A percentile compares a stretch with the other conserved stretches of the same genome.
Conservation (phyloP, 2,797 vertebrate genomes). For the Chaunax sp. region DNA sequence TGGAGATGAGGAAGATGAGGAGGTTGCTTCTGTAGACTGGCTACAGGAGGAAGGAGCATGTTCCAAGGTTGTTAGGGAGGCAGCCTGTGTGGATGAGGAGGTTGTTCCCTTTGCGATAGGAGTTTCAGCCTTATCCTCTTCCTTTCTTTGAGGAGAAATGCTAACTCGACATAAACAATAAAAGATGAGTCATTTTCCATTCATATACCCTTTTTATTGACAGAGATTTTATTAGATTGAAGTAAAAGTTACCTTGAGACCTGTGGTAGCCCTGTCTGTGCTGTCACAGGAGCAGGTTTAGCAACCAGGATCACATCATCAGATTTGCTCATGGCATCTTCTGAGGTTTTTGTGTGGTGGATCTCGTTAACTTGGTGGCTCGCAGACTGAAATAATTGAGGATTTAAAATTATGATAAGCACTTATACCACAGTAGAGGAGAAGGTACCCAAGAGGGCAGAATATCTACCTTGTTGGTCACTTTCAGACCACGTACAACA, state of each 20-base stretch:
- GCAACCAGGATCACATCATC: conserved; percentile 12
- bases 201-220: not conserved
- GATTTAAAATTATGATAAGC: not conserved
- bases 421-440: not conserved
- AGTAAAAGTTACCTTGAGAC: conserved; percentile 65
- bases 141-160: conserved; percentile 36
- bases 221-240: not conserved
- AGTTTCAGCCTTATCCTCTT: conserved; percentile 48
- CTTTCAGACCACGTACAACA: conserved; percentile 90
- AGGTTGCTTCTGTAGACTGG: conserved; percentile 35
- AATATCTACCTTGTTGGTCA: conserved; percentile 86
- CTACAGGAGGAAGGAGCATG: conserved; percentile 17
- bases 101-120: conserved; percentile 14
- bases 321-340: conserved; percentile 22
- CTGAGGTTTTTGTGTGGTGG: conserved; percentile 23
- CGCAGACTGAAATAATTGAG: conserved; percentile 43
- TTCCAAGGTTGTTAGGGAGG: conserved; percentile 41
- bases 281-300: conserved; percentile 31
- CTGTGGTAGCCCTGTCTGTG: conserved; percentile 5
- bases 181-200: not conserved
- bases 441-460: not conserved
- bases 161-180: conserved; percentile 49
- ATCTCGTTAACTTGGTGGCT: conserved; percentile 58
- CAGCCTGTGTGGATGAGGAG: not conserved
- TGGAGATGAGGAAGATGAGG: conserved; percentile 24